Conservation (phyloP, 2,113 vertebrate genomes). For the Pseudonaja textilis region DNA sequence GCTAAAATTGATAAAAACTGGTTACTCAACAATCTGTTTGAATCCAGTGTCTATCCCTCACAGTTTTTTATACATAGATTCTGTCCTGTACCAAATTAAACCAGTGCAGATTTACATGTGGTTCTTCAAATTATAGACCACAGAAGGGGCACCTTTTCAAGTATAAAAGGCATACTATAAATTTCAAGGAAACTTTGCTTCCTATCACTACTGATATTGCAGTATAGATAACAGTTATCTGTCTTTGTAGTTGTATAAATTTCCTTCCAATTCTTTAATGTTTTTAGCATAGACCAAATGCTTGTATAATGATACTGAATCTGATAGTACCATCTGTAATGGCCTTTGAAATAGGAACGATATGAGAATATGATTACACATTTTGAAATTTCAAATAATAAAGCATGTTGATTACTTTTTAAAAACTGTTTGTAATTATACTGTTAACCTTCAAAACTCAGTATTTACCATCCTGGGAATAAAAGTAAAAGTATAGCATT, state of each 20-base stretch:
- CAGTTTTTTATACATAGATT: not conserved
- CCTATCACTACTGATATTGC: not conserved
- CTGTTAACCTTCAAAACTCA: slow-evolving; percentile 12
- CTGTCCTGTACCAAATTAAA: not conserved
- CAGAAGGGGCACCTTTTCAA: not conserved
- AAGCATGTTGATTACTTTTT: slow-evolving; percentile 12
- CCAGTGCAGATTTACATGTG: not conserved
- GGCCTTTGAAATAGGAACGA: not conserved
- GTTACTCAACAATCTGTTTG: not conserved
- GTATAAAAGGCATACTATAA: not conserved
- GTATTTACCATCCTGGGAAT: slow-evolving; percentile 7
- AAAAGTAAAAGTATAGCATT: not conserved
- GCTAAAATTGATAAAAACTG: not conserved
- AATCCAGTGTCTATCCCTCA: not conserved
- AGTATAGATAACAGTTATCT: not conserved
- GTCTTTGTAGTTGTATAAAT: not conserved
- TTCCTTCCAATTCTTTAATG: not conserved
- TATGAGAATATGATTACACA: slow-evolving; percentile 14
- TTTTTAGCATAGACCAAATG: not conserved
- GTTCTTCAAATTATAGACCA: not conserved
- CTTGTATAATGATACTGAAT: not conserved
- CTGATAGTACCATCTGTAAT: slow-evolving; percentile 3
- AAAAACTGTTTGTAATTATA: slow-evolving; percentile 4
- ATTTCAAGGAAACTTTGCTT: not conserved
- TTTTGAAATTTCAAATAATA: slow-evolving; percentile 36